phyloP scores from a whole-genome alignment of 30 jellyfish, hydroid and myxozoan species.

The Aurelia sp. region DNA sequence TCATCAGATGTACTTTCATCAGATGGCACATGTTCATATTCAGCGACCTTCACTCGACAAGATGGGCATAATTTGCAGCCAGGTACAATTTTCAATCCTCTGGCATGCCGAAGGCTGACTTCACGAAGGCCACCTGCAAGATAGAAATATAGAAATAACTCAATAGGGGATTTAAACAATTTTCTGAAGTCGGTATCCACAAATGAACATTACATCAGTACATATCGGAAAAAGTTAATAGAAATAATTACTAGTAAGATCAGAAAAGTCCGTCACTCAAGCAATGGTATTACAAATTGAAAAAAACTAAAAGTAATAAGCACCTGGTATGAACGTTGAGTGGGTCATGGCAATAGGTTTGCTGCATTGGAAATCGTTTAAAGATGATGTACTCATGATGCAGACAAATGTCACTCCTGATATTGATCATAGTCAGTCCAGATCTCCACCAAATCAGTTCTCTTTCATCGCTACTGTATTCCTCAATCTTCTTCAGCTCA shows the following conservation, averaged over 20 bases:
- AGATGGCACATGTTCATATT: not conserved
- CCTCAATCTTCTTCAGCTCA: not conserved
- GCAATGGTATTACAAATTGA: not conserved
- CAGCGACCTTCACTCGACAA: not conserved
- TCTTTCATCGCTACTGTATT: not conserved
- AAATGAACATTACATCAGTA: too few relatives aligned
- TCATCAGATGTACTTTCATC: not conserved
- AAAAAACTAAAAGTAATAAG: not conserved
- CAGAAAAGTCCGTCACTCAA: too few relatives aligned
- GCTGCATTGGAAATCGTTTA: slow-evolving; percentile 1
- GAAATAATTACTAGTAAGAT: too few relatives aligned
- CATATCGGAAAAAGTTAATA: too few relatives aligned
- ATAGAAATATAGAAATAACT: not conserved
- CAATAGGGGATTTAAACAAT: too few relatives aligned
- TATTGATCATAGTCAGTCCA: slow-evolving; percentile 24
- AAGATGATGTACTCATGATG: slow-evolving; percentile 31
- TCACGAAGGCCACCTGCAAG: not conserved
- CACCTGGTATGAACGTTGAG: slow-evolving; percentile 12
- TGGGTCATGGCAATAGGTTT: slow-evolving; percentile 41
- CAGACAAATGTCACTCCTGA: slow-evolving; percentile 6
- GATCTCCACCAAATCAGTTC: slow-evolving; percentile 54
- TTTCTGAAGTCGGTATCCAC: too few relatives aligned
- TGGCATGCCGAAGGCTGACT: not conserved
- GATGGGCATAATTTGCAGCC: slow-evolving; percentile 2
- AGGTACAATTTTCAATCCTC: not conserved